Conservation (phyloP, 2,888 invertebrate species). For the Andrena marginata region DNA sequence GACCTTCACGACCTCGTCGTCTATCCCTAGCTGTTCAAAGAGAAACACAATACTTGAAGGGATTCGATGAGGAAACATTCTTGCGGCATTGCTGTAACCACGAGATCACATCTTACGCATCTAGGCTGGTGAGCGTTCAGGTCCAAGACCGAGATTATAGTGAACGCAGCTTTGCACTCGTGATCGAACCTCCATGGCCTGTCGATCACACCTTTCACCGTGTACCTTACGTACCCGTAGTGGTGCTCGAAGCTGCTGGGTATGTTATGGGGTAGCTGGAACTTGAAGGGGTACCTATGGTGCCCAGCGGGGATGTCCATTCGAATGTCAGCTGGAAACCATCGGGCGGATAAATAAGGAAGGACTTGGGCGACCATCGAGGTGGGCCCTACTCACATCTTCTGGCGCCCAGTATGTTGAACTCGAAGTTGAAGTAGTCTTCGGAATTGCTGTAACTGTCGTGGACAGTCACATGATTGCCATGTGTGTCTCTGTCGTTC, state of each 20-base stretch:
- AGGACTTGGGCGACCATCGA: too few relatives aligned
- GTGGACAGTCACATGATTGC: not conserved
- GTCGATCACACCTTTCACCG: conserved; percentile 91
- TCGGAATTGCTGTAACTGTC: conserved; percentile 25
- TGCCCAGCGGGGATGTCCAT: conserved; percentile 87
- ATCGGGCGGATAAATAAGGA: too few relatives aligned
- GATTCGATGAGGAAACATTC: not conserved
- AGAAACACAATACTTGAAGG: not conserved
- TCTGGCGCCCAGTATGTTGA: conserved; percentile 5
- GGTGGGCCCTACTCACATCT: conserved; percentile 26
- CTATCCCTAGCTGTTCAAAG: conserved; percentile 52
- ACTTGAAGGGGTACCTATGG: conserved; percentile 91
- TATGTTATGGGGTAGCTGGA: conserved; percentile 89
- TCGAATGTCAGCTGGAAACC: conserved; percentile 12
- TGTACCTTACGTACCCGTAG: conserved; percentile 91
- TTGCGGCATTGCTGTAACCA: too few relatives aligned
- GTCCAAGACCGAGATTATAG: conserved; percentile 48
- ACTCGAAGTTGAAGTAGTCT: conserved; percentile 38
- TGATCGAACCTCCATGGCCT: conserved; percentile 93
- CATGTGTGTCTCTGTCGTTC: not conserved
- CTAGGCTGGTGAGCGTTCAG: conserved; percentile 38
- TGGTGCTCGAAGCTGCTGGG: conserved; percentile 91
- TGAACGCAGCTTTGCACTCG: conserved; percentile 88
- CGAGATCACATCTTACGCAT: conserved; percentile 50
- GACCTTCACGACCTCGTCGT: conserved; percentile 45